Percentiles rank a stretch among this genome's conserved stretches.
These are phyloP conservation scores for Enteromius thamalakanensis DNA, from an alignment of 2,797 vertebrate species.

Conservation along the genomic window DNA sequence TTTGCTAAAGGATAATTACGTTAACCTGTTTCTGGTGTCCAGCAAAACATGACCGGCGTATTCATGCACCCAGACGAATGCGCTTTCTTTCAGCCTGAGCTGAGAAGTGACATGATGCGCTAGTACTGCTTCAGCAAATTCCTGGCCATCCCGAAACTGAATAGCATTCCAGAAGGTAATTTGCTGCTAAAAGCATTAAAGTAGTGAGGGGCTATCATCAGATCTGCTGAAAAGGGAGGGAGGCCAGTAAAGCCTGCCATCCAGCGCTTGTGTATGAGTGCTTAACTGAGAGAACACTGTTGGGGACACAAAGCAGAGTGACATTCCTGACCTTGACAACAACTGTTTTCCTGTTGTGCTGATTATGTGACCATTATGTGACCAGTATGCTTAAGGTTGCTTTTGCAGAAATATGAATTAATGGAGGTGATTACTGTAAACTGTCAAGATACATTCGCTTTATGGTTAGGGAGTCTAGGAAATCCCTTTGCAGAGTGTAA, in stretches of 20 bases:
- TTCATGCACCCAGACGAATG: constrained; percentile 2
- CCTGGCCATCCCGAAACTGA: constrained; percentile 46
- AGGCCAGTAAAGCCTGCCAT: constrained; percentile 32
- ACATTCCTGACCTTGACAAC: constrained; percentile 25
- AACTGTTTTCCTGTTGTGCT: background rate
- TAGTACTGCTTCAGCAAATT: constrained; percentile 70
- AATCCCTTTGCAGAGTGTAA: background rate
- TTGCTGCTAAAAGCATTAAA: constrained; percentile 32
- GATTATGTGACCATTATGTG: background rate
- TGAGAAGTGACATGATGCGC: constrained; percentile 67
- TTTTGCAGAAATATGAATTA: background rate
- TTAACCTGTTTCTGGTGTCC: background rate
- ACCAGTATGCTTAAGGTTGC: background rate
- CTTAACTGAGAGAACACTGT: constrained; percentile 19
- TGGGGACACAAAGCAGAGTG: constrained; percentile 20
- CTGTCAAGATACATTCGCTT: constrained; percentile 1
- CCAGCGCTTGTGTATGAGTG: constrained; percentile 7
- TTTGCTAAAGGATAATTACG: constrained; percentile 1
- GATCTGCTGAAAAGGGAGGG: constrained; percentile 26
- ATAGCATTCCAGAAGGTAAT: constrained; percentile 57
- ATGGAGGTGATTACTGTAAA: background rate
- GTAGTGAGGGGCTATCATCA: constrained; percentile 23
- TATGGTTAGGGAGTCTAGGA: background rate
- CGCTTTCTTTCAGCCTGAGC: constrained; percentile 36
- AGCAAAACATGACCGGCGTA: constrained; percentile 14